Evolutionary conservation across 53 echinoderm and acorn worm genomes (phyloP).

Genomic region (Holothuria scabra): DNA sequence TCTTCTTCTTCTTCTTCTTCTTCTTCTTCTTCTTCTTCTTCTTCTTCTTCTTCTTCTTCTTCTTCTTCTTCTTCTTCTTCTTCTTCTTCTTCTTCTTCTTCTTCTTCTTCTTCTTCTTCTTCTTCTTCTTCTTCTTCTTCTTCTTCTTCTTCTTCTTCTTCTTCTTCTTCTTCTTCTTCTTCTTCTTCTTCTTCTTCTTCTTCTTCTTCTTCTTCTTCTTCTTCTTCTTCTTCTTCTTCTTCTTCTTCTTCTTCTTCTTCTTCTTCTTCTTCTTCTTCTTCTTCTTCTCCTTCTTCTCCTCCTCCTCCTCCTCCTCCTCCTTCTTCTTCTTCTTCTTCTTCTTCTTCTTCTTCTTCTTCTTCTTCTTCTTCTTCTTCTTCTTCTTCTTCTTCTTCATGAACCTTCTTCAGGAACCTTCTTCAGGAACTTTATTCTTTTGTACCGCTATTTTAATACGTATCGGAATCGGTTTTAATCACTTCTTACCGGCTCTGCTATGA

Average conservation of each 20-base stretch:
- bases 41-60: too few relatives aligned
- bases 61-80: neutral
- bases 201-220: neutral
- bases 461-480: too few relatives aligned
- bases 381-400: too few relatives aligned
- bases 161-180: neutral
- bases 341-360: too few relatives aligned
- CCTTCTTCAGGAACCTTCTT: too few relatives aligned
- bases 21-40: too few relatives aligned
- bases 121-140: neutral
- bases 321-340: too few relatives aligned
- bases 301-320: slow-evolving; percentile 31
- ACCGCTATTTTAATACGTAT: too few relatives aligned
- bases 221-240: neutral
- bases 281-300: neutral
- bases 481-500: too few relatives aligned
- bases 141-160: neutral
- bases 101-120: neutral
- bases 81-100: neutral
- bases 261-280: neutral
- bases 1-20: too few relatives aligned
- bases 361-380: too few relatives aligned
- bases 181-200: neutral
- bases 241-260: neutral
- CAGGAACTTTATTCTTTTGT: too few relatives aligned